Conservation (phyloP, 2,113 vertebrate species). For the Pagrus major region DNA sequence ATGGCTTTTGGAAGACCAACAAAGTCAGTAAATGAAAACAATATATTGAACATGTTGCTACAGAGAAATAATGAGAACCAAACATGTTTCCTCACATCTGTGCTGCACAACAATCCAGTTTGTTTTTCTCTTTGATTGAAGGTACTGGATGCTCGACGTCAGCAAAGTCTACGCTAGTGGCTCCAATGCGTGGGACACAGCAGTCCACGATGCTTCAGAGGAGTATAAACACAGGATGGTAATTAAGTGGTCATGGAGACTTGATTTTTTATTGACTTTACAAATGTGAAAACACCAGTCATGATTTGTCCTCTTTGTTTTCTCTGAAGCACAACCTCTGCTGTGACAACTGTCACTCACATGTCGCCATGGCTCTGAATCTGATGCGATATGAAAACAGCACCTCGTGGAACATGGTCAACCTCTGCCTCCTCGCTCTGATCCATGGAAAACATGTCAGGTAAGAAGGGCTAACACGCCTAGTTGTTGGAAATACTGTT, state of each 20-base stretch:
- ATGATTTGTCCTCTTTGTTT: not conserved
- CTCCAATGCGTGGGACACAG: conserved; percentile 93
- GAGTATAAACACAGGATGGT: conserved; percentile 99
- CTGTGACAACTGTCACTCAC: conserved; percentile 99
- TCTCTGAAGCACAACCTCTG: conserved; percentile 94
- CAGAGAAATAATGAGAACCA: not conserved
- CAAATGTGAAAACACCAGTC: too few species aligned
- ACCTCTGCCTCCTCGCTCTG: conserved; percentile 91
- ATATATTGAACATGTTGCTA: not conserved
- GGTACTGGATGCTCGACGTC: conserved; percentile 97
- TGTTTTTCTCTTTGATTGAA: conserved; percentile 52
- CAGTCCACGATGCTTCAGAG: conserved; percentile 94
- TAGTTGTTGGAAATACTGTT: not conserved
- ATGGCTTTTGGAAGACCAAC: conserved; percentile 99
- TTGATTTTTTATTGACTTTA: not conserved
- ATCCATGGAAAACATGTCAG: conserved; percentile 94
- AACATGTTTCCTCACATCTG: not conserved
- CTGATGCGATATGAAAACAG: conserved; percentile 96
- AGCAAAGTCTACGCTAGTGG: conserved; percentile 87
- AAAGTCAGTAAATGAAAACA: conserved; percentile 87
- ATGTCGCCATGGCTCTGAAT: conserved; percentile 97
- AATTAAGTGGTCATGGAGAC: not conserved
- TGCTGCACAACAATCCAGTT: not conserved
- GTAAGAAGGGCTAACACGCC: conserved; percentile 71
- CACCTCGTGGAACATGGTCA: conserved; percentile 98